Conservation (phyloP, 2,797 vertebrate genomes). For the Coregonus suidteri region DNA sequence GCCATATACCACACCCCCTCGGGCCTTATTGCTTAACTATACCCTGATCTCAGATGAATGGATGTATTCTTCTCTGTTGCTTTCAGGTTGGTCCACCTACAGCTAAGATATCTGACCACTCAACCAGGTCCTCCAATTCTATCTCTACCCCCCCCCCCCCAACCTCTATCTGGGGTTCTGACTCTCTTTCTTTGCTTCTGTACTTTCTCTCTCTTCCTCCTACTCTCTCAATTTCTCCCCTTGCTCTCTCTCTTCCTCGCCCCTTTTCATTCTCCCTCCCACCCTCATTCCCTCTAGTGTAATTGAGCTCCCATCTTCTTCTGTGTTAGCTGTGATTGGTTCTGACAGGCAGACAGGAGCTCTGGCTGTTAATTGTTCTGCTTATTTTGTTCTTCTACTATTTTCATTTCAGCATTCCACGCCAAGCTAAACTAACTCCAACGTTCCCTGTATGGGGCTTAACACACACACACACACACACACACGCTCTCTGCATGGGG, state of each 20-base stretch:
- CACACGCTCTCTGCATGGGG: slow-evolving; percentile 22
- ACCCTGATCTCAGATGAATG: too few relatives aligned
- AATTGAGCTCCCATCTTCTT: too few relatives aligned
- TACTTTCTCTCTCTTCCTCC: too few relatives aligned
- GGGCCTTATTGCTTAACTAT: too few relatives aligned
- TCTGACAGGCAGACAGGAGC: slow-evolving; percentile 42
- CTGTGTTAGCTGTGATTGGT: slow-evolving; percentile 12
- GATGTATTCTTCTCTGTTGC: too few relatives aligned
- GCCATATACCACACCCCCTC: too few relatives aligned
- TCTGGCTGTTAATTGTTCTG: slow-evolving; percentile 46
- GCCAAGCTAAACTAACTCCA: slow-evolving; percentile 52
- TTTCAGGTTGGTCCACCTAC: slow-evolving; percentile 27
- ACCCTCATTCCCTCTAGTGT: not conserved
- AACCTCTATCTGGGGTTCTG: not conserved
- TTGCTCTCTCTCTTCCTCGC: too few relatives aligned
- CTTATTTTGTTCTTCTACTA: slow-evolving; percentile 52
- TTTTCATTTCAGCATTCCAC: slow-evolving; percentile 41
- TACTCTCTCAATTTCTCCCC: too few relatives aligned
- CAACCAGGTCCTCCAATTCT: slow-evolving; percentile 49
- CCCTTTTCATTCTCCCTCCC: too few relatives aligned
- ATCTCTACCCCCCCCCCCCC: slow-evolving; percentile 19
- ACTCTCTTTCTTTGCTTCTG: not conserved
- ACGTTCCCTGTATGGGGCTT: not conserved
- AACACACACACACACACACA: slow-evolving; percentile 17
- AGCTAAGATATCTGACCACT: slow-evolving; percentile 44